These are phyloP conservation scores for Xylota segnis DNA, from an alignment of 2,888 invertebrate species.

Conservation along the genomic window DNA sequence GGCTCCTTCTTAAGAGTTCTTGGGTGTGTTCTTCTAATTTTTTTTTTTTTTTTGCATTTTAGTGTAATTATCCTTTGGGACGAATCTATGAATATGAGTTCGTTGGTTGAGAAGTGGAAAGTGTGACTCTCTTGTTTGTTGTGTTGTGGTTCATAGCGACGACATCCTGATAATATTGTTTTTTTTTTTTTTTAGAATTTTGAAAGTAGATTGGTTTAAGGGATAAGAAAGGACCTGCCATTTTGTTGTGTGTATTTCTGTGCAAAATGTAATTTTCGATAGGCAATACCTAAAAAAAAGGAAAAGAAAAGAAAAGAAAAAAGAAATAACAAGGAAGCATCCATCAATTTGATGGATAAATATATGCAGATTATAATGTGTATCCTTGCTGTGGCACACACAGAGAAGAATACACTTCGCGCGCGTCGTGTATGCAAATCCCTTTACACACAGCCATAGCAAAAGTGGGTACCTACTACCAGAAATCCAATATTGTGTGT, in stretches of 20 bases:
- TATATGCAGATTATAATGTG: slow-evolving; percentile 84
- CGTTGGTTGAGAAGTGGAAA: not conserved
- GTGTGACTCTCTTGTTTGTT: not conserved
- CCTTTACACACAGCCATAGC: slow-evolving; percentile 60
- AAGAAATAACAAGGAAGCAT: slow-evolving; percentile 80
- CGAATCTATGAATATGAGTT: no score
- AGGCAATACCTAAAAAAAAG: slow-evolving; percentile 59
- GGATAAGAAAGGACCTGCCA: slow-evolving; percentile 70
- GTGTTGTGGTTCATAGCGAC: not conserved
- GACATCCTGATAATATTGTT: no score
- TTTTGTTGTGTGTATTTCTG: slow-evolving; percentile 65
- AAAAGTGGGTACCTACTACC: slow-evolving; percentile 50
- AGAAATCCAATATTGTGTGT: slow-evolving; percentile 71
- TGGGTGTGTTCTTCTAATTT: not conserved
- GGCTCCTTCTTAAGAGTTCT: slow-evolving; percentile 3
- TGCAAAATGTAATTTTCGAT: slow-evolving; percentile 72
- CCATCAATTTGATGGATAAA: slow-evolving; percentile 85
- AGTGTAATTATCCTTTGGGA: slow-evolving; percentile 27
- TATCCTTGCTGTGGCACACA: slow-evolving; percentile 64
- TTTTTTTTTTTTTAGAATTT: slow-evolving; percentile 18
- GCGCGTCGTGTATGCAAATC: slow-evolving; percentile 72
- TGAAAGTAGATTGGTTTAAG: slow-evolving; percentile 15
- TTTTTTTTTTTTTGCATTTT: not conserved
- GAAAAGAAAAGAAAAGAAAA: slow-evolving; percentile 9
- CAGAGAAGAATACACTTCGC: slow-evolving; percentile 42